Percentiles rank a stretch among this genome's conserved stretches.
Evolutionary conservation across 2,888 invertebrate species (phyloP).

Genomic region (Drosophila lacicola): DNA sequence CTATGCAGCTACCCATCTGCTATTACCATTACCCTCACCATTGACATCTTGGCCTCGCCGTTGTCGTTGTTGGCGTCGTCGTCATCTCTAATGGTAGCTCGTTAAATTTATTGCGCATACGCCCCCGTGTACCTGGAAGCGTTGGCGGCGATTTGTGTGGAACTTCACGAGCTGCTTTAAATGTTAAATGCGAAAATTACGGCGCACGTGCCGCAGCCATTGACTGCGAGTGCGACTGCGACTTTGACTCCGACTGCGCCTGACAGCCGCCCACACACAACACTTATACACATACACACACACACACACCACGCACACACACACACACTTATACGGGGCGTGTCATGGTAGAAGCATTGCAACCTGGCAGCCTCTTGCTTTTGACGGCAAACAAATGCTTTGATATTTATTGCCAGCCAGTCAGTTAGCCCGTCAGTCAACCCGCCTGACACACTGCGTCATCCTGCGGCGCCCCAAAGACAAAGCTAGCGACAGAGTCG

Average conservation of each 20-base stretch:
- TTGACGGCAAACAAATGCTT: slow-evolving; percentile 77
- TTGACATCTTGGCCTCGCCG: slow-evolving; percentile 49
- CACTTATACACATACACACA: slow-evolving; percentile 1
- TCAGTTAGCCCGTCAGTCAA: slow-evolving; percentile 30
- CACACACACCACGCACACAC: background rate
- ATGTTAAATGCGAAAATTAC: slow-evolving; percentile 79
- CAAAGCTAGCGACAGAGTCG: background rate
- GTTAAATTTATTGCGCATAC: slow-evolving; percentile 80
- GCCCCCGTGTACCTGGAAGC: slow-evolving; percentile 59
- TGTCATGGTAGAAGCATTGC: slow-evolving; percentile 24
- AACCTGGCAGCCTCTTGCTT: slow-evolving; percentile 56
- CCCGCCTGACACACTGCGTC: slow-evolving; percentile 30
- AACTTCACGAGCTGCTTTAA: slow-evolving; percentile 72
- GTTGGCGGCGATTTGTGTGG: slow-evolving; percentile 45
- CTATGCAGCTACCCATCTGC: slow-evolving; percentile 31
- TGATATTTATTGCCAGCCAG: slow-evolving; percentile 72
- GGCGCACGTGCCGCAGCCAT: slow-evolving; percentile 66
- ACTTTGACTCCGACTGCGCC: slow-evolving; percentile 23
- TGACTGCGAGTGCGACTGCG: slow-evolving; percentile 49
- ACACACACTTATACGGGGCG: slow-evolving; percentile 31
- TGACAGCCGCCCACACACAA: slow-evolving; percentile 25
- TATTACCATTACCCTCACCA: slow-evolving; percentile 8
- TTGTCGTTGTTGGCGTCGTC: slow-evolving; percentile 50
- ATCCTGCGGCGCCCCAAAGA: slow-evolving; percentile 2
- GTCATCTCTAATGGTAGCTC: slow-evolving; percentile 77